Conservation (phyloP, 2,888 invertebrate species). For the Automeris io region DNA sequence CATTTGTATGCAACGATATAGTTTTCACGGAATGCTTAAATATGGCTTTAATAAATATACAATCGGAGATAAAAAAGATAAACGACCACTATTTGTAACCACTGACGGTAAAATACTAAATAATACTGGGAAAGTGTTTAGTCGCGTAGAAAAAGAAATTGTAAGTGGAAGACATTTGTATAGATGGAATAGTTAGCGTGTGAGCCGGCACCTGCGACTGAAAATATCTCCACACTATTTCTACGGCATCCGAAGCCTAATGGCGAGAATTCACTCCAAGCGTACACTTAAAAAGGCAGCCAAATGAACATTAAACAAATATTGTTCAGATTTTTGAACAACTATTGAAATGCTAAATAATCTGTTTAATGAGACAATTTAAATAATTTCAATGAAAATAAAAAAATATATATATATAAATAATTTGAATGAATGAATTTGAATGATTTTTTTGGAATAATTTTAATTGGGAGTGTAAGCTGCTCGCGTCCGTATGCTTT, state of each 20-base stretch:
- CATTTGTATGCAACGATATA: too few species aligned
- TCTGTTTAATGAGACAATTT: too few species aligned
- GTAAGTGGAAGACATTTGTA: conserved; percentile 50
- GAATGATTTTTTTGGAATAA: too few species aligned
- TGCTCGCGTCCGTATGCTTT: too few species aligned
- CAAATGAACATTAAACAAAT: too few species aligned
- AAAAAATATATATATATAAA: too few species aligned
- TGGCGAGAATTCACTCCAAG: background rate
- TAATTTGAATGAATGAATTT: too few species aligned
- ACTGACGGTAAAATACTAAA: conserved; percentile 5
- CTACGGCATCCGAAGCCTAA: conserved; percentile 5
- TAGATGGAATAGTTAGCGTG: conserved; percentile 43
- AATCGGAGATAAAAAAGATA: conserved; percentile 10
- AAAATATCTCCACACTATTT: conserved; percentile 36
- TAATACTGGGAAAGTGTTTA: conserved; percentile 25
- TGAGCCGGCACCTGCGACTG: conserved; percentile 48
- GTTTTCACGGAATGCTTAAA: background rate
- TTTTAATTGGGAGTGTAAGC: too few species aligned
- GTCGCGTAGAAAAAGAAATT: conserved; percentile 41
- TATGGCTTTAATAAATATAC: background rate
- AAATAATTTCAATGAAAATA: too few species aligned
- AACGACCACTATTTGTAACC: conserved; percentile 21
- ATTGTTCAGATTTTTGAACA: too few species aligned
- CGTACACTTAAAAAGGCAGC: background rate
- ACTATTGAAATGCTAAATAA: too few species aligned